Conservation (phyloP, 2,113 vertebrate species). For the Prunella himalayana region DNA sequence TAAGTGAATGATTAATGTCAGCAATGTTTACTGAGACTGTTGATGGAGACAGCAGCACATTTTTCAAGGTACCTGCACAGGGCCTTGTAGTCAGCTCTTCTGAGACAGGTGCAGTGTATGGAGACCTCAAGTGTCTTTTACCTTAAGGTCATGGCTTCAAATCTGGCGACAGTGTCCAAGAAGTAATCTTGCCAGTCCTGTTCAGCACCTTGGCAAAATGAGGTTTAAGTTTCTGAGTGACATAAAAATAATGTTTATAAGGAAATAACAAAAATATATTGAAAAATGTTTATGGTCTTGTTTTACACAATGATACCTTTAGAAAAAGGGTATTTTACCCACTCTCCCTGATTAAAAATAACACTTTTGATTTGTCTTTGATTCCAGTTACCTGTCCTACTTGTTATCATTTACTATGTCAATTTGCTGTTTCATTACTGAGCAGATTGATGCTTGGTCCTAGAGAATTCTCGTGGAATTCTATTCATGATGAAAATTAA, state of each 20-base stretch:
- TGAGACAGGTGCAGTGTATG: background rate
- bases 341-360: background rate
- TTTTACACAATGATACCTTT: background rate
- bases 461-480: background rate
- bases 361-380: background rate
- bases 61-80: background rate
- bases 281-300: background rate
- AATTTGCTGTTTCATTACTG: background rate
- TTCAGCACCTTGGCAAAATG: background rate
- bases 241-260: background rate
- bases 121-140: background rate
- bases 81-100: background rate
- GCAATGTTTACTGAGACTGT: background rate
- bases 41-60: background rate
- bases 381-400: background rate
- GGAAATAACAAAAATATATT: background rate
- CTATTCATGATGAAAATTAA: background rate
- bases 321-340: background rate
- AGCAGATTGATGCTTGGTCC: background rate
- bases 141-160: background rate
- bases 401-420: background rate
- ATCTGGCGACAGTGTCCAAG: background rate
- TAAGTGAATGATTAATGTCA: background rate
- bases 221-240: background rate
- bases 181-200: background rate